These are phyloP conservation scores for Clarias platycephalus DNA, from an alignment of 2,797 vertebrate genomes.

Conservation along the genomic window DNA sequence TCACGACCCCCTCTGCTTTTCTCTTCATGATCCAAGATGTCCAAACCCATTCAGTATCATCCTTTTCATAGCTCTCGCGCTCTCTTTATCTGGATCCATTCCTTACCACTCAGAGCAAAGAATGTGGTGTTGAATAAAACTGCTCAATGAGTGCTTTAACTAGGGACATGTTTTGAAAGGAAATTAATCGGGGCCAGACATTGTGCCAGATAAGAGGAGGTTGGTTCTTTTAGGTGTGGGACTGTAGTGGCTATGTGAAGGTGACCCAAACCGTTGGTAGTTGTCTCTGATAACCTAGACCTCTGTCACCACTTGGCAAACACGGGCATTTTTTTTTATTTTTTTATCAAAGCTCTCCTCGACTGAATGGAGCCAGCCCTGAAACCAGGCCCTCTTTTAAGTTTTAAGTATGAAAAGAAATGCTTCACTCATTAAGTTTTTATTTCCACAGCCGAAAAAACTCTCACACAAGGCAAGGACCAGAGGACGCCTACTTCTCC, in stretches of 20 bases:
- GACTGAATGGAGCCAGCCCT: slow-evolving; percentile 60
- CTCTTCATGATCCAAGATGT: slow-evolving; percentile 61
- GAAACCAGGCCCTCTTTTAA: slow-evolving; percentile 55
- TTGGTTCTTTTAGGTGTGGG: slow-evolving; percentile 63
- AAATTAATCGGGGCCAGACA: slow-evolving; percentile 68
- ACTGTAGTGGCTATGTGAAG: slow-evolving; percentile 65
- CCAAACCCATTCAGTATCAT: slow-evolving; percentile 65
- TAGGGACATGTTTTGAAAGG: slow-evolving; percentile 66
- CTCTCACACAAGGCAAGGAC: slow-evolving; percentile 79
- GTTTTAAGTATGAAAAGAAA: slow-evolving; percentile 49
- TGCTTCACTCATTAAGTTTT: slow-evolving; percentile 49
- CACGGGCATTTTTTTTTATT: slow-evolving; percentile 55
- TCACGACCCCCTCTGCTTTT: slow-evolving; percentile 26
- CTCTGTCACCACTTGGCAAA: slow-evolving; percentile 68
- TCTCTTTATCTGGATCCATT: slow-evolving; percentile 67
- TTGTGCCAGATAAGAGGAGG: slow-evolving; percentile 73
- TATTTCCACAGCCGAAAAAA: slow-evolving; percentile 74
- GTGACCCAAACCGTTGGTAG: slow-evolving; percentile 62
- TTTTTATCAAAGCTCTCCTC: slow-evolving; percentile 61
- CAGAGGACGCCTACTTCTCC: slow-evolving; percentile 92
- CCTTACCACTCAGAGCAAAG: slow-evolving; percentile 63
- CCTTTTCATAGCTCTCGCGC: slow-evolving; percentile 60
- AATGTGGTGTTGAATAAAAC: slow-evolving; percentile 68
- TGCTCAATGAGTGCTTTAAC: slow-evolving; percentile 64
- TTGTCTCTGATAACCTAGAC: slow-evolving; percentile 59